Evolutionary conservation across 1,140 invertebrate genomes (phyloP).

Genomic region (Musca domestica): DNA sequence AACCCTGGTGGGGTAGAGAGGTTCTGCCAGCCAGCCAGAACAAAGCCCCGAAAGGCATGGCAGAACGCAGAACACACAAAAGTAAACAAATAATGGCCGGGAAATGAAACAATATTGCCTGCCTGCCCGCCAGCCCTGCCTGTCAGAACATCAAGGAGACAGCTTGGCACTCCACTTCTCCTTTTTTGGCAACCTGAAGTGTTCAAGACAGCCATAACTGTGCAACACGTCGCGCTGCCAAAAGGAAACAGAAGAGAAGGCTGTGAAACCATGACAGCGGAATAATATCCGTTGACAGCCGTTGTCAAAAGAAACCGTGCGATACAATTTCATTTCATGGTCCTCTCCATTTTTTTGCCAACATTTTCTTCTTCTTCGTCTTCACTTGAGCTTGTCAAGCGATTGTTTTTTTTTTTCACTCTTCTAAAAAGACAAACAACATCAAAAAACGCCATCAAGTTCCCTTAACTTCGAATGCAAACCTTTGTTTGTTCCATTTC

Average conservation of each 20-base stretch:
- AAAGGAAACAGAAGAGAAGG: background rate
- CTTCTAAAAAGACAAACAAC: background rate
- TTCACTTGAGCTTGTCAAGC: background rate
- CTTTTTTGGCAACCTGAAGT: background rate
- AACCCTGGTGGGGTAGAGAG: background rate
- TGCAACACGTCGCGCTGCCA: background rate
- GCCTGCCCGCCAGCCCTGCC: no score
- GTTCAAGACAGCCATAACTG: background rate
- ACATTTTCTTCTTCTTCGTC: background rate
- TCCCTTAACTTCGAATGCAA: background rate
- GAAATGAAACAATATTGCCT: slow-evolving; percentile 1
- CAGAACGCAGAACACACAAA: no score
- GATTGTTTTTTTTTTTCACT: background rate
- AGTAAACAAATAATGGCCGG: background rate
- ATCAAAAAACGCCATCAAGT: background rate
- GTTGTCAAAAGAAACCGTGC: background rate
- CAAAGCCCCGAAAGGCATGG: no score
- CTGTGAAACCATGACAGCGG: background rate
- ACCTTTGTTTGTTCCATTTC: no score
- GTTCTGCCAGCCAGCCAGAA: background rate
- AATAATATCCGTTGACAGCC: slow-evolving; percentile 16
- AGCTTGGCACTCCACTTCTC: background rate
- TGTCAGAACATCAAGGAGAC: background rate
- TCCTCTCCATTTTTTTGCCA: background rate
- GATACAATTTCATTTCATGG: no score